Base-by-base conservation (phyloP, 2,113 vertebrate genomes). In the Montifringilla adamsi region DNA sequence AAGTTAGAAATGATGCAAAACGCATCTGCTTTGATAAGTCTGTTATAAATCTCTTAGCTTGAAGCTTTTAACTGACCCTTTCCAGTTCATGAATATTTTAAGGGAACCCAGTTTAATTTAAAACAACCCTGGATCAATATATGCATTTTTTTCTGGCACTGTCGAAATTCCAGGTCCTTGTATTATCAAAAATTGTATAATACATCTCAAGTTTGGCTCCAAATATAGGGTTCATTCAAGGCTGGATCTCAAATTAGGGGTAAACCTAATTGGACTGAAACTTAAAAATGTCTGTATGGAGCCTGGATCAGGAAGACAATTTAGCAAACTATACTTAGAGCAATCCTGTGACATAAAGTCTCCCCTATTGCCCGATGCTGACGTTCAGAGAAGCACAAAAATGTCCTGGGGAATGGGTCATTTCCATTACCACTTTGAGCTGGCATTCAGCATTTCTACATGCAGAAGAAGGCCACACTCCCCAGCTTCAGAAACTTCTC, bases 1-100 rank as follows among this genome's bases (percentile, higher is more conserved):
- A 96, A 97, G 95, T 95, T 96, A 96, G 96, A 94, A 96, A 95
- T 93, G 92, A 94, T 97, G 95, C 94, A 96, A 96, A 97, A 87
- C 69, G 94, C 95, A 94, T 95, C 95, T 96, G 90, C 90, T 97
- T 96, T 92, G 92, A 92, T 93, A 84, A 95, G 85, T 83, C 92
- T 92, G 80, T 50, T 93, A 96, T 94, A 96, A 96, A 96, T 96
- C 92, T 95, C 90, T 90, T 56, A 89, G 79, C 80, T 80, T 96
- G 92, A 93, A 92, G 93, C 90, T 96, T 96, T 96, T 90, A 96
- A 87, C 79, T 97, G 95, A 97, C 95, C 90, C 90, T 82, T 94
- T 90, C 80, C 85, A 96, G 90, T 58, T 97, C 95, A 97, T 96
- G 80, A 96, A 96, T 96, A 95, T 96, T 97, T 97, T 94, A 97